A percentile compares a stretch with the other conserved stretches of the same genome.
phyloP scores from a whole-genome alignment of 2,113 vertebrate species.

The Bubo blakistoni region DNA sequence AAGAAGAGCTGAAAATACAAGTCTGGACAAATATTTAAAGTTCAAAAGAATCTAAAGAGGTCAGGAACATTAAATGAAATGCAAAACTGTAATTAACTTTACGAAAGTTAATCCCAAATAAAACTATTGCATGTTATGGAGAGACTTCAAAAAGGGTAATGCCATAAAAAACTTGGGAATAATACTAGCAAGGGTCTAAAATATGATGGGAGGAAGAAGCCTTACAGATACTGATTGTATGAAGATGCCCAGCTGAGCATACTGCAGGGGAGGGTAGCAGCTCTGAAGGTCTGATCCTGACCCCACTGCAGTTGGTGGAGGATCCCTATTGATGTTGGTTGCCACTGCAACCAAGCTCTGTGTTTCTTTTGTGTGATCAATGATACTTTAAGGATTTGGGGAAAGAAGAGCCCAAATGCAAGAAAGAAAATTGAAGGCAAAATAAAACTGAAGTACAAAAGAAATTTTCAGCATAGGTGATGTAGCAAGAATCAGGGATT shows the following conservation, averaged over 20 bases:
- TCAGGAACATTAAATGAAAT: neutral
- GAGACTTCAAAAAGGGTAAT: neutral
- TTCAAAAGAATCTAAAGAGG: neutral
- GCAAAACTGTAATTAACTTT: constrained; percentile 10
- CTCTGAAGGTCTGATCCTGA: neutral
- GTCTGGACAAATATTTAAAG: neutral
- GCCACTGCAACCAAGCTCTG: neutral
- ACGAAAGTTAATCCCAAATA: neutral
- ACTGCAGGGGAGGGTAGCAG: neutral
- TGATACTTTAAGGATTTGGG: neutral
- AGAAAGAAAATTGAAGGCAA: neutral
- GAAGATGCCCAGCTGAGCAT: neutral
- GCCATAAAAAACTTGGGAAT: neutral
- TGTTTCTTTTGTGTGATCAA: neutral
- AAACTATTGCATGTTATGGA: neutral
- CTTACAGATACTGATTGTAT: neutral
- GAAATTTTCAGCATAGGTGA: neutral
- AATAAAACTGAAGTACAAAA: neutral
- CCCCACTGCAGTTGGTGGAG: neutral
- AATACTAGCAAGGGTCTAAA: neutral
- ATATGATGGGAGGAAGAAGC: neutral
- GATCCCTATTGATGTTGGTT: neutral
- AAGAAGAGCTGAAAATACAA: neutral
- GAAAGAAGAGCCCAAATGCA: neutral
- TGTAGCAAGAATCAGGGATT: neutral